Conservation (phyloP, 2,113 vertebrate genomes). For the Amphiprion ocellaris region DNA sequence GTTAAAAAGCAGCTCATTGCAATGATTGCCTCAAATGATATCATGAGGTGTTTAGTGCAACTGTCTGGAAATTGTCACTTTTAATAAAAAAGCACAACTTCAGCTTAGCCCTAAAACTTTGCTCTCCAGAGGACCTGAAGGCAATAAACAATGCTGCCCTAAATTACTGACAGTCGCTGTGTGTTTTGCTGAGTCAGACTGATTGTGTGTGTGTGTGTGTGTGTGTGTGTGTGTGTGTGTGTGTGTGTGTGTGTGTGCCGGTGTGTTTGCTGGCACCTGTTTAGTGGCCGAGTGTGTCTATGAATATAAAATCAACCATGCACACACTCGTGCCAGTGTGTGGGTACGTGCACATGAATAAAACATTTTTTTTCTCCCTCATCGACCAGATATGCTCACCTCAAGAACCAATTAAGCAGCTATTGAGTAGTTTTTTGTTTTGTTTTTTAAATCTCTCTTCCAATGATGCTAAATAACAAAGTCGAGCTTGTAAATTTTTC, state of each 20-base stretch:
- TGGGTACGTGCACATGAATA: conserved; percentile 24
- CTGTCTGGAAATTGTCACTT: conserved; percentile 3
- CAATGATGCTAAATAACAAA: neutral
- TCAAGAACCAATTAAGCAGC: conserved; percentile 22
- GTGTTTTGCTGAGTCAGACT: conserved; percentile 63
- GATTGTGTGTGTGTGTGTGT: neutral
- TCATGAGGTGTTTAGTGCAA: conserved; percentile 1
- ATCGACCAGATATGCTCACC: conserved; percentile 34
- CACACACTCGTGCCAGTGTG: neutral
- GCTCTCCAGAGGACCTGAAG: conserved; percentile 20
- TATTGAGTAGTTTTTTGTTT: conserved; percentile 4
- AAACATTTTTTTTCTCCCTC: conserved; percentile 32
- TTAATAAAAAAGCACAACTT: neutral
- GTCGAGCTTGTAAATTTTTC: conserved; percentile 28
- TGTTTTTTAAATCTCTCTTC: neutral
- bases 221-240: too few relatives aligned
- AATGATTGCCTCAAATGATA: neutral
- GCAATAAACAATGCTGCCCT: neutral
- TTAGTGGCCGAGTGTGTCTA: conserved; percentile 15
- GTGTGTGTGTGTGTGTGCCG: neutral
- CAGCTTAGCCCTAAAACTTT: conserved; percentile 37
- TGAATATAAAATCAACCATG: conserved; percentile 33
- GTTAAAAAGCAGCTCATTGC: neutral
- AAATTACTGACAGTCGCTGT: conserved; percentile 16
- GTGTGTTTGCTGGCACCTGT: conserved; percentile 34